Evolutionary conservation across 2,888 invertebrate species (phyloP).

Genomic region (Oligia fasciuncula): DNA sequence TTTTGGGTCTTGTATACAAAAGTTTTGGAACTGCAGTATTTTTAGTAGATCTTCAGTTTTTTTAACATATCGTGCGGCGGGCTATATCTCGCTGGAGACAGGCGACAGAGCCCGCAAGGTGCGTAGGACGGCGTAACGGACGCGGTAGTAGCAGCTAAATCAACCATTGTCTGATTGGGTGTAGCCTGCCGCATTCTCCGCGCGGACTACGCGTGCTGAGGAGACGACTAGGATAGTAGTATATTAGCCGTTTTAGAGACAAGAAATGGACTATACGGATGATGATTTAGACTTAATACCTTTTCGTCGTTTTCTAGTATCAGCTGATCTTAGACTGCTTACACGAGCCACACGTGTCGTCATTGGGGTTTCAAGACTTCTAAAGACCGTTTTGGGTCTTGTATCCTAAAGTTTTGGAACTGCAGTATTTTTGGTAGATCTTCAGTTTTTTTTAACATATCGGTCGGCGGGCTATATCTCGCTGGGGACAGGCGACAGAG

Average conservation of each 20-base stretch:
- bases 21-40: too few relatives aligned
- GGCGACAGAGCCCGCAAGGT: conserved; percentile 78
- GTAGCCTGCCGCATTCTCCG: conserved; percentile 81
- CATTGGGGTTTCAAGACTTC: background rate
- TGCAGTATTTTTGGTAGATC: background rate
- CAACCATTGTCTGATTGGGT: conserved; percentile 88
- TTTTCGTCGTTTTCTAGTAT: background rate
- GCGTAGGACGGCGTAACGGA: conserved; percentile 87
- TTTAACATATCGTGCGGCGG: conserved; percentile 80
- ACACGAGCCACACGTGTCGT: background rate
- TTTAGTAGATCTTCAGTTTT: too few relatives aligned
- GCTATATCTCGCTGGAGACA: conserved; percentile 74
- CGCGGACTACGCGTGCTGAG: conserved; percentile 49
- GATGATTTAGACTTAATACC: background rate
- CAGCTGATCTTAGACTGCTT: background rate
- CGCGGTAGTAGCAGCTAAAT: conserved; percentile 83
- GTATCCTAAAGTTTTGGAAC: background rate
- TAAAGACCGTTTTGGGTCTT: background rate
- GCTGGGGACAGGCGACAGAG: too few relatives aligned
- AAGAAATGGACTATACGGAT: background rate
- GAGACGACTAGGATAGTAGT: conserved; percentile 44
- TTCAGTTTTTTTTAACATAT: background rate
- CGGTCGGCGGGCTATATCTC: too few relatives aligned
- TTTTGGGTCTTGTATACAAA: too few relatives aligned
- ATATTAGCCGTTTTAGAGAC: background rate